Conservation (phyloP, 2,888 invertebrate species). For the Mellilla xanthometata region DNA sequence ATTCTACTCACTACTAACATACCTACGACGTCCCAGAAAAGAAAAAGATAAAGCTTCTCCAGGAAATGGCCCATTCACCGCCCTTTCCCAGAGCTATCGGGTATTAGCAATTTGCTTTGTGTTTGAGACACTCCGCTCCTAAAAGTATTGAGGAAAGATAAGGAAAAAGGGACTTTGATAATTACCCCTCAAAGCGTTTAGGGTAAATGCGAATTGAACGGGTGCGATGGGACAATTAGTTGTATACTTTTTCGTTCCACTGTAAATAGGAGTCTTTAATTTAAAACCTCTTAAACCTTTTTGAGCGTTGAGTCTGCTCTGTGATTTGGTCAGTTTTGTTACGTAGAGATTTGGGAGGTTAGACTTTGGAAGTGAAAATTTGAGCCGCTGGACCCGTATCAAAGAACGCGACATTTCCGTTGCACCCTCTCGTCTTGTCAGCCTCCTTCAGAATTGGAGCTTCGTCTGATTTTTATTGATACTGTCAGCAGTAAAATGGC, state of each 20-base stretch:
- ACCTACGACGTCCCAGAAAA: constrained; percentile 38
- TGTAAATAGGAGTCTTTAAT: constrained; percentile 32
- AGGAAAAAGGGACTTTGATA: constrained; percentile 38
- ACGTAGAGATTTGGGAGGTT: constrained; percentile 21
- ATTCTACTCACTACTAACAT: constrained; percentile 36
- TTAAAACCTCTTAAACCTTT: constrained; percentile 27
- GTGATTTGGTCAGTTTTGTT: constrained; percentile 16
- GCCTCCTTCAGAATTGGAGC: constrained; percentile 37
- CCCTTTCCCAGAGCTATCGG: constrained; percentile 65
- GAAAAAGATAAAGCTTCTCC: constrained; percentile 64
- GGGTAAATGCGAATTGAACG: constrained; percentile 55
- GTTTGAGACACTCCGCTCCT: constrained; percentile 53
- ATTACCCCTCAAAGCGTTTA: constrained; percentile 46
- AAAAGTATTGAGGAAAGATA: constrained; percentile 58
- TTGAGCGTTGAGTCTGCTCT: constrained; percentile 16
- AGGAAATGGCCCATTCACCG: constrained; percentile 69
- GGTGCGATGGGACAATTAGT: constrained; percentile 50
- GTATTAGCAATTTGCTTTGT: constrained; percentile 75
- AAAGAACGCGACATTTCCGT: constrained; percentile 41
- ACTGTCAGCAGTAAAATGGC: constrained; percentile 23
- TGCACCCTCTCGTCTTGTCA: constrained; percentile 44
- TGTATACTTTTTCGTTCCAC: constrained; percentile 39
- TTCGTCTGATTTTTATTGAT: constrained; percentile 36
- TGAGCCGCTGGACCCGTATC: constrained; percentile 52
- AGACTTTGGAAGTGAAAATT: constrained; percentile 36